Base-by-base conservation (phyloP, 2,888 invertebrate species). In the Rotaria socialis region DNA sequence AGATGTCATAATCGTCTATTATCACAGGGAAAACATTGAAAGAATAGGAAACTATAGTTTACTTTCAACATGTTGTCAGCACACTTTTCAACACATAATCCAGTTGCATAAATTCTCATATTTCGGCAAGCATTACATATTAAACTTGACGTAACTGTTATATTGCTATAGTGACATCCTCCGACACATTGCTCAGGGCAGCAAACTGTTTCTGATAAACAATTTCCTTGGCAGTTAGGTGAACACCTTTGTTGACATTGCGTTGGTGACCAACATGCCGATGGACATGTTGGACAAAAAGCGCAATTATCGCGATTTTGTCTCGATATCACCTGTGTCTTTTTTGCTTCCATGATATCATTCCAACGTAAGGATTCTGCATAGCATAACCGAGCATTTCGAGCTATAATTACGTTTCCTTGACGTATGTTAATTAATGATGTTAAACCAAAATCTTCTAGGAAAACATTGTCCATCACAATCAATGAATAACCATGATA, bases 401-500 rank as follows among this genome's bases (percentile, higher is more conserved):
- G 84, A 6, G 86, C 84, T 19, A 86, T 52, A 35, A 86, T 67
- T 50, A 86, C 52, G 67, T 52, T 67, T 19, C 86, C 86, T 41
- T 41, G 43, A 41, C 84, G 52, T 24, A 86, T 84, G n/a, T 35
- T 67, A 4, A 86, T 56, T 43, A 86, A 47, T 27, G 67, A 50
- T 67, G 60, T 86, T 22, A 86, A 80, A 55, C 58, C 84, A 55
- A 86, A 43, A 10, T 86, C 84, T 24, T 50, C 50, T 4, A 86
- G n/a, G 16, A 55, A 43, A 74, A 47, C 67, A 41, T 84, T 84
- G 24, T 84, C 50, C 47, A 67, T 60, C 7, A 86, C 50, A 56
- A 84, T 84, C 24, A 86, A 60, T 52, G 86, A 84, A 50, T 86
- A 80, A 74, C 84, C 67, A 60, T 86, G 84, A 55, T 84, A 86